These are phyloP conservation scores for Actinopyga echinites DNA, from an alignment of 53 echinoderm and acorn worm species.

Conservation along the genomic window DNA sequence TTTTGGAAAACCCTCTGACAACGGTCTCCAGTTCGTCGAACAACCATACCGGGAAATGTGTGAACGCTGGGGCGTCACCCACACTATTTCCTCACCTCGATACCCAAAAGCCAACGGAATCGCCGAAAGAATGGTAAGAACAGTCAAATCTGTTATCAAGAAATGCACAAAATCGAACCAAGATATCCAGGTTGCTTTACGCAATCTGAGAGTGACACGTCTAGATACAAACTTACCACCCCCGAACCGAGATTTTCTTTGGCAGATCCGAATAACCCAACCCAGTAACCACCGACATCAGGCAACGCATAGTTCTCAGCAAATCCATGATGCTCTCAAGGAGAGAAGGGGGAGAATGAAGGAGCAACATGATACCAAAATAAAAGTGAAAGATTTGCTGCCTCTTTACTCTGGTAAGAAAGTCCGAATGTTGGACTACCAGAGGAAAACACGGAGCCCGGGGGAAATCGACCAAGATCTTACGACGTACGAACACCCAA, in stretches of 20 bases:
- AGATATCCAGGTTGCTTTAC: constrained; percentile 47
- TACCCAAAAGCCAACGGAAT: constrained; percentile 68
- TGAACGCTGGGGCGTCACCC: constrained; percentile 49
- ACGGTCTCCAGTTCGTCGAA: constrained; percentile 64
- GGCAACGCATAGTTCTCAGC: not conserved
- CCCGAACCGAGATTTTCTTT: constrained; percentile 64
- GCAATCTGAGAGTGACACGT: constrained; percentile 59
- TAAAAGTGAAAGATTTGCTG: not conserved
- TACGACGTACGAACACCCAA: constrained; percentile 62
- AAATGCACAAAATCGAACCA: constrained; percentile 62
- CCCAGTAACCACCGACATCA: constrained; percentile 48
- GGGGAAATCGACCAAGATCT: constrained; percentile 63
- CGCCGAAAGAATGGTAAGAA: constrained; percentile 68
- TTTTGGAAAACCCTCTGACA: constrained; percentile 58
- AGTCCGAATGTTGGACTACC: constrained; percentile 53
- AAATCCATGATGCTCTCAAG: constrained; percentile 22
- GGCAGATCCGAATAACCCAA: constrained; percentile 52
- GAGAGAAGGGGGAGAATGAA: constrained; percentile 43
- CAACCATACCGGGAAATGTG: constrained; percentile 60
- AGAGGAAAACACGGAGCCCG: constrained; percentile 56
- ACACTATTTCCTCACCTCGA: constrained; percentile 64
- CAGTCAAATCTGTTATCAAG: constrained; percentile 56
- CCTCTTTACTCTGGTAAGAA: constrained; percentile 62
- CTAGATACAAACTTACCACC: constrained; percentile 59
- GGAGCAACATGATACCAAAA: constrained; percentile 41